Conservation (phyloP, 2,113 vertebrate genomes). For the Tupaia tana region DNA sequence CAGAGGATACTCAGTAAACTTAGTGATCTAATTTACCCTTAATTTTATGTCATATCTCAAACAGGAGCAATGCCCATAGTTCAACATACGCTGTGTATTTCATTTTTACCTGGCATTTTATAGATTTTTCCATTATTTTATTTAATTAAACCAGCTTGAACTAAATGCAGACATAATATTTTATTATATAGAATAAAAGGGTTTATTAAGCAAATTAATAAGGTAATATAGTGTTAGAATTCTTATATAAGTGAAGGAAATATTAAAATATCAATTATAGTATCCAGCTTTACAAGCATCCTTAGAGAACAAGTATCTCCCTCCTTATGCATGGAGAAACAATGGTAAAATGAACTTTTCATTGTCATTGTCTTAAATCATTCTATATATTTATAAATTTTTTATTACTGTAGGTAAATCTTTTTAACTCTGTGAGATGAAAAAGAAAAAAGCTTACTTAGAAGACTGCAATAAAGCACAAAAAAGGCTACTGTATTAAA, state of each 20-base stretch:
- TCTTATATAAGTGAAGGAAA: constrained; percentile 32
- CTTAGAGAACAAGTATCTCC: background rate
- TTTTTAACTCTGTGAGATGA: background rate
- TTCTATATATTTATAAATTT: background rate
- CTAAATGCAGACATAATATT: background rate
- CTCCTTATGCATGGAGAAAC: background rate
- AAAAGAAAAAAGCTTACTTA: background rate
- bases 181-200: background rate
- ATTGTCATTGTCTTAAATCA: background rate
- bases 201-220: constrained; percentile 24
- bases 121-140: background rate
- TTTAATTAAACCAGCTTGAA: background rate
- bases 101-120: background rate
- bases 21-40: background rate
- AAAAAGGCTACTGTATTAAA: background rate
- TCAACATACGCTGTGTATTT: background rate
- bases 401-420: background rate
- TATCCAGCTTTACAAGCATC: background rate
- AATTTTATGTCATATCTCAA: background rate
- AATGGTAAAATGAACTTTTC: background rate
- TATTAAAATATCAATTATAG: constrained; percentile 40
- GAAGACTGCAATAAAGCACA: background rate
- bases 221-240: background rate
- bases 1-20: background rate
- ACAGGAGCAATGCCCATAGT: background rate